These are phyloP conservation scores for Limnodromus scolopaceus DNA, from an alignment of 2,797 vertebrate species.

Conservation along the genomic window DNA sequence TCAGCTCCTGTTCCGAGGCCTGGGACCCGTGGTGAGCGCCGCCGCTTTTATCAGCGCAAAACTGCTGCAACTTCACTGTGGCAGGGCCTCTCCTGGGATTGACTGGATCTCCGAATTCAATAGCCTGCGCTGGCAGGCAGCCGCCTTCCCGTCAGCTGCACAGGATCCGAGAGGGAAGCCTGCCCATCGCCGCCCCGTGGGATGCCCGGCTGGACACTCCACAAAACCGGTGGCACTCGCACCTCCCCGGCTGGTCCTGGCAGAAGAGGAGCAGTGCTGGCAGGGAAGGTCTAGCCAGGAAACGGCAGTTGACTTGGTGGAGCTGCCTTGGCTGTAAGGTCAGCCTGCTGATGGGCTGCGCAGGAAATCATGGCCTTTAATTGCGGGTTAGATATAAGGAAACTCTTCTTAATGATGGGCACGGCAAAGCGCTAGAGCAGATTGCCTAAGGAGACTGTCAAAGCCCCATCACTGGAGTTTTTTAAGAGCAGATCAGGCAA, in stretches of 20 bases:
- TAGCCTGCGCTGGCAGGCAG: background rate
- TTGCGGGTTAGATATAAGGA: constrained; percentile 33
- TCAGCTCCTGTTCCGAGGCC: background rate
- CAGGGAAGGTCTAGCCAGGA: background rate
- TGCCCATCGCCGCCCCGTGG: background rate
- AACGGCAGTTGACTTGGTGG: background rate
- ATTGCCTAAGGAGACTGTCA: constrained; percentile 66
- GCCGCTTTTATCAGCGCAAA: constrained; percentile 30
- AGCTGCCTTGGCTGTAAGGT: background rate
- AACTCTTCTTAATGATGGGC: constrained; percentile 41
- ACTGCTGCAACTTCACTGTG: constrained; percentile 16
- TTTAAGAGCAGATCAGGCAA: constrained; percentile 28
- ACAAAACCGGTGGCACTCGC: background rate
- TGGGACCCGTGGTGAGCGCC: background rate
- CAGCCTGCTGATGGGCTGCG: background rate
- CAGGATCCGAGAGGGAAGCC: background rate
- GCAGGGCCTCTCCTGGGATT: constrained; percentile 7
- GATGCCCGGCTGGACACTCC: background rate
- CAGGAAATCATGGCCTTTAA: constrained; percentile 3
- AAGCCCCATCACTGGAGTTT: constrained; percentile 18
- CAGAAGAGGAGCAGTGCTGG: background rate
- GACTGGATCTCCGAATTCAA: constrained; percentile 12
- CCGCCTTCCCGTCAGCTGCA: background rate
- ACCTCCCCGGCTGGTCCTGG: background rate
- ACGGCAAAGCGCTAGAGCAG: background rate